Conservation (phyloP, 2,113 vertebrate genomes). For the Butastur rufipennis region DNA sequence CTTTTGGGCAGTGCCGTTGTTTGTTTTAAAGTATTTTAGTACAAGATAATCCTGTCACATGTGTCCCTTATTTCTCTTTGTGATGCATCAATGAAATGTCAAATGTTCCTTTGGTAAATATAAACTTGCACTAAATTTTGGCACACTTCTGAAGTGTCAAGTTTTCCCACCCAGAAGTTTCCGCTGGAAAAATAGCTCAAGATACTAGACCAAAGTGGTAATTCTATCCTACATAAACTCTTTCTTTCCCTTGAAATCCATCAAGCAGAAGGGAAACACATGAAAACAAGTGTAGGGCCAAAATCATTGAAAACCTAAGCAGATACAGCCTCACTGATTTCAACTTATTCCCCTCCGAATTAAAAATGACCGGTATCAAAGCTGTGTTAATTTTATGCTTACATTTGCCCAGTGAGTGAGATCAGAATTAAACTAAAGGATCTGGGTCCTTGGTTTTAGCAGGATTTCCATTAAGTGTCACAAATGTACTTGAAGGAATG, state of each 20-base stretch:
- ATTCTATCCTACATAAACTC: not conserved
- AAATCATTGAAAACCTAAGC: not conserved
- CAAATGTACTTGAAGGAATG: not conserved
- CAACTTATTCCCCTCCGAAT: not conserved
- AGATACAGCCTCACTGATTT: not conserved
- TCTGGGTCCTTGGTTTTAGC: not conserved
- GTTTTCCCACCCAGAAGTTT: constrained; percentile 39
- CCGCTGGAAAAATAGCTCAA: not conserved
- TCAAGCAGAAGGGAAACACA: not conserved
- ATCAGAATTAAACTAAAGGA: not conserved
- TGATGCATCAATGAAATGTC: constrained; percentile 7
- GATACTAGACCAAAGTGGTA: not conserved
- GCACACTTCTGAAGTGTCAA: not conserved
- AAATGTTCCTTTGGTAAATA: constrained; percentile 13
- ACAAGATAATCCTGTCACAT: constrained; percentile 3
- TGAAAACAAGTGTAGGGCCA: not conserved
- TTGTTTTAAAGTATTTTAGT: constrained; percentile 22
- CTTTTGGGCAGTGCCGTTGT: not conserved
- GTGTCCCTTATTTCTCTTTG: not conserved
- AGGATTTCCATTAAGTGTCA: not conserved
- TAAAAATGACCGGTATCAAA: not conserved
- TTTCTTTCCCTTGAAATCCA: not conserved
- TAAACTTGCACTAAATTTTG: constrained; percentile 17
- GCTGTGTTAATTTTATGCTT: not conserved
- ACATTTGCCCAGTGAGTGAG: not conserved